Conservation (phyloP, 2,797 vertebrate genomes). For the Micropoecilia bifurca region DNA sequence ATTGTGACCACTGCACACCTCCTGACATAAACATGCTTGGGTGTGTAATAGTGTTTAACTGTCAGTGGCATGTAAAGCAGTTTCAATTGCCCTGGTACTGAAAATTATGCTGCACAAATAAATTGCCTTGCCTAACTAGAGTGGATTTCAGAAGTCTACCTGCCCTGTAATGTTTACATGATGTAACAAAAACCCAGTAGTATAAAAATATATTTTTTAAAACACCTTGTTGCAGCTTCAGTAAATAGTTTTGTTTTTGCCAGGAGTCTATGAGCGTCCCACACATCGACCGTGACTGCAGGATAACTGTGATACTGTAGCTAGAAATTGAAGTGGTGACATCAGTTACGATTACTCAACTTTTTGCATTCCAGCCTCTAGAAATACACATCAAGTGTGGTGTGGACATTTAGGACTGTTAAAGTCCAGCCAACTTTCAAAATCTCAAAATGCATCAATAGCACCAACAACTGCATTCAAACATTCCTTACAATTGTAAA, state of each 20-base stretch:
- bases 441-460: neutral
- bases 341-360: neutral
- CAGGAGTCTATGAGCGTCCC: neutral
- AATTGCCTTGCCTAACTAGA: neutral
- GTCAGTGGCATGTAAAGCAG: constrained; percentile 3
- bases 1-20: constrained; percentile 28
- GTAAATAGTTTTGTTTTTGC: neutral
- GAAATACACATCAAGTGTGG: neutral
- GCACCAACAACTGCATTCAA: neutral
- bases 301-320: neutral
- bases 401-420: neutral
- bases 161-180: neutral
- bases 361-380: neutral
- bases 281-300: neutral
- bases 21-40: constrained; percentile 5
- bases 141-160: neutral
- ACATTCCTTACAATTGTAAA: neutral
- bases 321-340: neutral
- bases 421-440: neutral
- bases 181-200: neutral
- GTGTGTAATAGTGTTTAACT: constrained; percentile 11
- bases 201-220: neutral
- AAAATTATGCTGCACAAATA: neutral
- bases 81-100: neutral
- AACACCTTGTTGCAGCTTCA: neutral